These are phyloP conservation scores for Zaprionus africanus DNA, from an alignment of 1,140 invertebrate genomes.

Conservation along the genomic window DNA sequence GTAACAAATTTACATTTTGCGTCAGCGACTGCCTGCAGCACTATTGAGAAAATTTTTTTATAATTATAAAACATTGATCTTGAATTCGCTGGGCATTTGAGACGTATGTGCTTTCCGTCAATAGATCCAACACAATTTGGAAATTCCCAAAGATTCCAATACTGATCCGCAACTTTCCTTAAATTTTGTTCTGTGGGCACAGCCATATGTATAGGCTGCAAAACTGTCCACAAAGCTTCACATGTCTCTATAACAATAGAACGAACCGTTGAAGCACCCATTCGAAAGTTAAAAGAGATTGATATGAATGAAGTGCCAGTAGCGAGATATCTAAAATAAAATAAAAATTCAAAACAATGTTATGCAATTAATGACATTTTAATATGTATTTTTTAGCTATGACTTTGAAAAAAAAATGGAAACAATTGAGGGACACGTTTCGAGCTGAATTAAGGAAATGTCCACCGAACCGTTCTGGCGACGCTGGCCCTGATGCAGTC, in stretches of 20 bases:
- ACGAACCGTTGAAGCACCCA: slow-evolving; percentile 39
- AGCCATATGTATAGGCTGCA: slow-evolving; percentile 42
- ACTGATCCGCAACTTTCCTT: slow-evolving; percentile 29
- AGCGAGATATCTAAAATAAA: too few relatives aligned
- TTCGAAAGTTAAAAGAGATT: slow-evolving; percentile 20
- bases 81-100: slow-evolving; percentile 37
- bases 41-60: slow-evolving; percentile 84
- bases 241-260: slow-evolving; percentile 45
- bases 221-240: slow-evolving; percentile 42
- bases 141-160: slow-evolving; percentile 34
- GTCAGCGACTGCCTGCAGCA: slow-evolving; percentile 85
- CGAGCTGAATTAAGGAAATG: slow-evolving; percentile 18
- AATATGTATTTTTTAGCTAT: too few relatives aligned
- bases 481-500: slow-evolving; percentile 14
- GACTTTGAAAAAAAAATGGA: slow-evolving; percentile 22
- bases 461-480: slow-evolving; percentile 33
- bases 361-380: too few relatives aligned
- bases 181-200: slow-evolving; percentile 21
- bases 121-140: slow-evolving; percentile 66
- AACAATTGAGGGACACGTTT: slow-evolving; percentile 20
- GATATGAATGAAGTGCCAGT: too few relatives aligned
- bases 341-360: too few relatives aligned
- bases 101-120: slow-evolving; percentile 73
- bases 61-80: slow-evolving; percentile 78
- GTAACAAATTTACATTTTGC: slow-evolving; percentile 73